A percentile compares a stretch with the other conserved stretches of the same genome.
Conservation (phyloP, 2,113 vertebrate genomes). For the Neolamprologus cancellatus region DNA sequence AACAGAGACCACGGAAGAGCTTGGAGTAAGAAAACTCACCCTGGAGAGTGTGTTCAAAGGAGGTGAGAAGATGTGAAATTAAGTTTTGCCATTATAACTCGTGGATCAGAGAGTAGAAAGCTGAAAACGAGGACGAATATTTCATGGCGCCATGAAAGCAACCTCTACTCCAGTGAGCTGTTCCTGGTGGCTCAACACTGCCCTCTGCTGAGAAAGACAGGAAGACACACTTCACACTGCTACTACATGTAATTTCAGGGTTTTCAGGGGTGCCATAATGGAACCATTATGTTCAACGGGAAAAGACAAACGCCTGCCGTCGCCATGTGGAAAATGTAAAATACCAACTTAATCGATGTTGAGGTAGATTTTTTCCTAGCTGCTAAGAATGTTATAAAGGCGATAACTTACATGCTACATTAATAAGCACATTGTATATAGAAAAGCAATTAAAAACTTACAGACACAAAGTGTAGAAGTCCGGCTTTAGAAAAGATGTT, state of each 20-base stretch:
- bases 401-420: neutral
- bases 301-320: neutral
- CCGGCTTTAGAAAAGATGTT: neutral
- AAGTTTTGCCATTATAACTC: neutral
- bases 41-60: neutral
- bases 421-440: constrained; percentile 19
- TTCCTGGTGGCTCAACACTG: neutral
- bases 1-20: neutral
- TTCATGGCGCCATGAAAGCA: neutral
- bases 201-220: constrained; percentile 20
- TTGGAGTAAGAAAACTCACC: neutral
- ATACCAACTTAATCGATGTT: neutral
- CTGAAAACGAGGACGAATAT: neutral
- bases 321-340: neutral
- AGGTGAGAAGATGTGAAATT: neutral
- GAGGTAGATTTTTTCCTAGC: neutral
- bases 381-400: neutral
- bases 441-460: neutral
- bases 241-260: neutral
- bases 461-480: neutral
- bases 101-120: neutral
- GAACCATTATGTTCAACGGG: neutral
- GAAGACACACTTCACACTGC: neutral
- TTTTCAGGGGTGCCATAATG: neutral
- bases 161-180: constrained; percentile 13